Conservation (phyloP, 92 coral and sea anemone species). For the Ricordea florida region DNA sequence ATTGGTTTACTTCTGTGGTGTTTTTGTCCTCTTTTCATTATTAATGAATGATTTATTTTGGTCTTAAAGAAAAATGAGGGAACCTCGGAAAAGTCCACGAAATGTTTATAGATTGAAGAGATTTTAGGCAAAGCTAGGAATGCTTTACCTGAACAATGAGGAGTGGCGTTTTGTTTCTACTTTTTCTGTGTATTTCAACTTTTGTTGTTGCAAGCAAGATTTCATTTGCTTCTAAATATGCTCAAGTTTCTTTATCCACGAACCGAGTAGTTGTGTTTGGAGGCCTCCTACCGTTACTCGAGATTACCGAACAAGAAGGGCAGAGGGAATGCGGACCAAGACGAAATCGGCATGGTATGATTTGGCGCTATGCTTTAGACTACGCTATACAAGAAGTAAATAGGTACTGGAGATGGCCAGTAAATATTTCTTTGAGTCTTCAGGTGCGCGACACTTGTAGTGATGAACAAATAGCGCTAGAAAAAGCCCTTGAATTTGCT, state of each 20-base stretch:
- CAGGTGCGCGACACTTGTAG: constrained; percentile 70
- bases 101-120: too few relatives aligned
- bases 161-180: too few relatives aligned
- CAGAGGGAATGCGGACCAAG: constrained; percentile 20
- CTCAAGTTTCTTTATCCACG: background rate
- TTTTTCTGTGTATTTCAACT: too few relatives aligned
- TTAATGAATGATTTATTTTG: constrained; percentile 1
- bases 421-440: constrained; percentile 57
- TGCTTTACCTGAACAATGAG: too few relatives aligned
- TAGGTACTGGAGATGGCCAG: constrained; percentile 7
- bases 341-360: constrained; percentile 12
- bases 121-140: too few relatives aligned
- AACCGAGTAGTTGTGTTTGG: constrained; percentile 64
- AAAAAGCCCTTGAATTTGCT: constrained; percentile 71
- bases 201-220: background rate
- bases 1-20: background rate
- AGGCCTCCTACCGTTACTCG: constrained; percentile 66
- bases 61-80: background rate
- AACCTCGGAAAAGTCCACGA: too few relatives aligned
- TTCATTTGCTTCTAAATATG: background rate
- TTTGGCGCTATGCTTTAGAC: constrained; percentile 65
- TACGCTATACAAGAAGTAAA: constrained; percentile 64
- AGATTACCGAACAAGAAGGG: constrained; percentile 17
- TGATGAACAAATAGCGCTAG: constrained; percentile 33
- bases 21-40: background rate